Conservation (phyloP, 2,888 invertebrate genomes). For the Cenopis cana region DNA sequence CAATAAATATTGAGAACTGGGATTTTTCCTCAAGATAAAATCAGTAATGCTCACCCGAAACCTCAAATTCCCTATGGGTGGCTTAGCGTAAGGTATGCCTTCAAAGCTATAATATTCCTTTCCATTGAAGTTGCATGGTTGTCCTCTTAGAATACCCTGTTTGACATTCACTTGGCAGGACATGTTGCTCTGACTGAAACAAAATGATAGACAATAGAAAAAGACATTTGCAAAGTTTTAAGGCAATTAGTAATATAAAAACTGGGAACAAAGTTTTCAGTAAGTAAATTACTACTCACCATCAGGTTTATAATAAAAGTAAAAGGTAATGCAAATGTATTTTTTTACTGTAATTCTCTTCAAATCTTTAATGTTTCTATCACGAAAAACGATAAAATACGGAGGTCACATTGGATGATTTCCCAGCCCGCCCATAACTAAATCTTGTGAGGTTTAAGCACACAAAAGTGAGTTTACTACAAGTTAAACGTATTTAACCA, state of each 20-base stretch:
- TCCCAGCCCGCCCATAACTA: neutral
- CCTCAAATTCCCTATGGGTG: constrained; percentile 70
- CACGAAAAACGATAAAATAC: neutral
- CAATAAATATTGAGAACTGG: neutral
- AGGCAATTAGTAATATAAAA: neutral
- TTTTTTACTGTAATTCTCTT: neutral
- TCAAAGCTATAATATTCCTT: constrained; percentile 75
- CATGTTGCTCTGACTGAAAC: constrained; percentile 53
- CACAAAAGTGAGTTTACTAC: no score
- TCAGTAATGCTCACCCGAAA: constrained; percentile 64
- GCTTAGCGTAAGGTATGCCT: constrained; percentile 76
- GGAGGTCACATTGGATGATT: neutral
- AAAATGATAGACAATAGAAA: constrained; percentile 24
- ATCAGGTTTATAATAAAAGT: neutral
- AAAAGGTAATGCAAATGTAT: neutral
- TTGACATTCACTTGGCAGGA: constrained; percentile 55
- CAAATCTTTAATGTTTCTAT: constrained; percentile 4
- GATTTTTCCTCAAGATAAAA: neutral
- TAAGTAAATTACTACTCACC: neutral
- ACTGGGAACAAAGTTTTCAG: neutral
- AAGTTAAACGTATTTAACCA: no score
- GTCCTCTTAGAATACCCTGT: constrained; percentile 67
- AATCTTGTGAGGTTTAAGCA: neutral
- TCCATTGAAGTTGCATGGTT: constrained; percentile 61
- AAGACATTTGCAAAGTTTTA: neutral